Conservation (phyloP, 2,888 invertebrate genomes). For the Fissipunctia ypsillon region DNA sequence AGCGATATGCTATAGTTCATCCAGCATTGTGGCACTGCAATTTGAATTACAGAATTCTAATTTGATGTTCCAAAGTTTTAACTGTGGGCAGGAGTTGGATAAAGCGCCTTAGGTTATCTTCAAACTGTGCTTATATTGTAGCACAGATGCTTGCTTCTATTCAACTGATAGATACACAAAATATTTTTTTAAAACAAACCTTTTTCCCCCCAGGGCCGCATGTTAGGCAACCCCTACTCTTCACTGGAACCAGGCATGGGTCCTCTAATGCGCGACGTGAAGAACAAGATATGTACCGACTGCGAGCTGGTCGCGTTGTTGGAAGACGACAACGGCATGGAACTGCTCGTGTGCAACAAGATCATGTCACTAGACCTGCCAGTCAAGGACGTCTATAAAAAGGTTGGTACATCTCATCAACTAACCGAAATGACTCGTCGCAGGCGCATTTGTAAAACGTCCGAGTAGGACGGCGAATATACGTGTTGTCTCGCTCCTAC, state of each 20-base stretch:
- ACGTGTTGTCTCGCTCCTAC: not conserved
- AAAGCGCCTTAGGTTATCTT: too few relatives aligned
- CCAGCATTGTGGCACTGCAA: too few relatives aligned
- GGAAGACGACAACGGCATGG: slow-evolving; percentile 99
- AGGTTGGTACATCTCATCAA: slow-evolving; percentile 80
- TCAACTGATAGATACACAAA: not conserved
- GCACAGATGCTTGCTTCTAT: too few relatives aligned
- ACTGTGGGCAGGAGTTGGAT: too few relatives aligned
- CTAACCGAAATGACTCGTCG: too few relatives aligned
- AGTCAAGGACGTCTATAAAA: slow-evolving; percentile 97
- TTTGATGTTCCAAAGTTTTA: too few relatives aligned
- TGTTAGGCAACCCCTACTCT: slow-evolving; percentile 99
- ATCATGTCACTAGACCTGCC: slow-evolving; percentile 99
- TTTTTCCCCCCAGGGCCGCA: slow-evolving; percentile 93
- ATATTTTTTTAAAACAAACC: not conserved
- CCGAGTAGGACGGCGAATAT: not conserved
- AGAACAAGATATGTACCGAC: slow-evolving; percentile 99
- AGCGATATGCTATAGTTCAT: too few relatives aligned
- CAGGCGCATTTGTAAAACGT: too few relatives aligned
- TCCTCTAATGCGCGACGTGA: slow-evolving; percentile 99
- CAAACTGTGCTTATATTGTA: too few relatives aligned
- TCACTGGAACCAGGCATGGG: slow-evolving; percentile 98
- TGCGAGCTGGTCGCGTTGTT: slow-evolving; percentile 99
- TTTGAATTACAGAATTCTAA: too few relatives aligned
- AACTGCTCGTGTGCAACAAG: slow-evolving; percentile 98